Evolutionary conservation across 1,140 invertebrate species (phyloP), one percentile per base, ranked within the genome.

Genomic region (Drosophila biarmipes): DNA sequence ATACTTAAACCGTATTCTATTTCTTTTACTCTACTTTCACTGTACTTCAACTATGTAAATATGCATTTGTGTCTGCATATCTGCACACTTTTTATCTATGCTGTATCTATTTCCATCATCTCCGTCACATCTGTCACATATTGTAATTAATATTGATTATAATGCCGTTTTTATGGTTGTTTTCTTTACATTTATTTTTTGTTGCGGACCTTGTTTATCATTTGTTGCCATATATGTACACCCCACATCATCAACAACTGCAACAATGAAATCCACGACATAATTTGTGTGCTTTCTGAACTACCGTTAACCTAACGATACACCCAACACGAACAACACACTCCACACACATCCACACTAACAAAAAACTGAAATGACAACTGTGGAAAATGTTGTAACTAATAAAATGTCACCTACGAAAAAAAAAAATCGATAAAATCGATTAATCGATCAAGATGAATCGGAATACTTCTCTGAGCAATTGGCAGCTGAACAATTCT

Each of bases 391-490:
- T 75, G 69, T 53, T 49, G 52, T 57, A 37, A 27, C 46, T 64
- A 57, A 38, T 27, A 15, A 46, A 58, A 52, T 48, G 34, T 38
- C 19, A 57, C 45, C 21, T n/a, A 11, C 7, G 31, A 27, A 52
- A 59, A 52, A 59, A 49, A 58, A 48, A 31, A 35, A 35, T 15
- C 51, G 34, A 56, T 17, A 1, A 42, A 48, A 49, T 40, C 34
- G 62, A 14, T 42, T 59, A 53, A 67, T 55, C 31, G 27, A 66
- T 4, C 68, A 87, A 51, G 90, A 91, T 52, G 91, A 92, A 89
- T 92, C 91, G 77, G 91, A 92, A 85, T 92, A 92, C 81, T 92
- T 92, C 81, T 92, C 91, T 73, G 91, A 92, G 79, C 90, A 91
- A 90, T 85, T 92, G 86, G 91, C 91, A 68, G 91, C 91, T 77